Evolutionary conservation across 2,888 invertebrate genomes (phyloP).

Genomic region (Platycnemis pennipes): DNA sequence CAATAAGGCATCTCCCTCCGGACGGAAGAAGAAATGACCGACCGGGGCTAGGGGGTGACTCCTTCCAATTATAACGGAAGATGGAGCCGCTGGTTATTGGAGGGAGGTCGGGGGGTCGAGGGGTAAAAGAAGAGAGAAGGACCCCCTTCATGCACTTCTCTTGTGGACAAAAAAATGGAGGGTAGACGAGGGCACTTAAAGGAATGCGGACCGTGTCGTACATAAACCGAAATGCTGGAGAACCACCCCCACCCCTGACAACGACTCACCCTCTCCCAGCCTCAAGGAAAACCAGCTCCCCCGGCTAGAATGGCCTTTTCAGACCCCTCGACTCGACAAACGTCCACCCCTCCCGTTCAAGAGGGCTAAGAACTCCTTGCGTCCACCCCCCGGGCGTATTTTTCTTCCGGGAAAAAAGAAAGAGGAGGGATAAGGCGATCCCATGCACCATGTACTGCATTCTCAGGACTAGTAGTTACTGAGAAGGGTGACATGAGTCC

Average conservation of each 20-base stretch:
- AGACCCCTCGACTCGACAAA: background rate
- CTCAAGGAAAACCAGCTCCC: background rate
- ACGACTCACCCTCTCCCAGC: background rate
- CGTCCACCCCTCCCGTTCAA: background rate
- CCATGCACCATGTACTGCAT: no score
- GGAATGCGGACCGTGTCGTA: conserved; percentile 17
- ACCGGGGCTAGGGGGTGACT: background rate
- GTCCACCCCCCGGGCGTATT: background rate
- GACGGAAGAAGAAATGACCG: background rate
- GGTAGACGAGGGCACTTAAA: conserved; percentile 26
- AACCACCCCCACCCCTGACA: background rate
- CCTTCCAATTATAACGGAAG: conserved; percentile 11
- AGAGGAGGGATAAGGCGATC: no score
- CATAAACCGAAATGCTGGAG: background rate
- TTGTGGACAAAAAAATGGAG: background rate
- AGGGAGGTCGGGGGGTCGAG: background rate
- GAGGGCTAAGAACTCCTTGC: background rate
- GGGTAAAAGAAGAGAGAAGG: background rate
- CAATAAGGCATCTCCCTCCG: background rate
- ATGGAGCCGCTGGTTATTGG: background rate
- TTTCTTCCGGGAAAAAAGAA: background rate
- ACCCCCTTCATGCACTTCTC: background rate
- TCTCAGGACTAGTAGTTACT: no score
- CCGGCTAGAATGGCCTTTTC: no score
- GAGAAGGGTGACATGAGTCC: no score